Conservation (phyloP, 2,797 vertebrate species). For the Intellagama lesueurii region DNA sequence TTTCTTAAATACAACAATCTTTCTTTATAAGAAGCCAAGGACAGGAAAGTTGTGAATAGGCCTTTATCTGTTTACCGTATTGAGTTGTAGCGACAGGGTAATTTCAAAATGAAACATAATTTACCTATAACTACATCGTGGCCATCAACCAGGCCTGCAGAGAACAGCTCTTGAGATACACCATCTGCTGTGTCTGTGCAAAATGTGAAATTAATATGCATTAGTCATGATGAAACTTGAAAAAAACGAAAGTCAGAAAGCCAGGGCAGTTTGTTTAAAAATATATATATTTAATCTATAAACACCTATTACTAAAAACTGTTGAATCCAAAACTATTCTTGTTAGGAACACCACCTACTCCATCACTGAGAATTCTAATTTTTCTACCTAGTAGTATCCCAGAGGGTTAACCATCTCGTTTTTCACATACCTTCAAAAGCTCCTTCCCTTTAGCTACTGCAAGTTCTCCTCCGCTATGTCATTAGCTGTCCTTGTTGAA, state of each 20-base stretch:
- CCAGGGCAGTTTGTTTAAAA: conserved; percentile 62
- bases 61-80: conserved; percentile 64
- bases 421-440: conserved; percentile 43
- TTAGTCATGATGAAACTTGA: conserved; percentile 67
- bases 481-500: neutral
- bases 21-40: conserved; percentile 56
- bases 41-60: conserved; percentile 59
- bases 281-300: conserved; percentile 57
- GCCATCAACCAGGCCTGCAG: conserved; percentile 95
- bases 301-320: conserved; percentile 57
- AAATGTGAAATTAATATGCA: conserved; percentile 74
- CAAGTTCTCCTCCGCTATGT: conserved; percentile 31
- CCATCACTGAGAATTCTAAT: conserved; percentile 44
- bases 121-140: conserved; percentile 97
- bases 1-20: neutral
- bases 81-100: conserved; percentile 63
- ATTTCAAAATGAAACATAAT: conserved; percentile 76
- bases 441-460: conserved; percentile 12
- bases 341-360: conserved; percentile 46
- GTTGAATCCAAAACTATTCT: conserved; percentile 63
- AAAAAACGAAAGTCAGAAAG: conserved; percentile 56
- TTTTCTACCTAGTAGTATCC: conserved; percentile 49
- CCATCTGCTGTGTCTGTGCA: conserved; percentile 95
- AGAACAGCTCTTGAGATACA: conserved; percentile 98
- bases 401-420: conserved; percentile 49